Conservation (phyloP, 2,888 invertebrate genomes). For the Hofmannophila pseudospretella region DNA sequence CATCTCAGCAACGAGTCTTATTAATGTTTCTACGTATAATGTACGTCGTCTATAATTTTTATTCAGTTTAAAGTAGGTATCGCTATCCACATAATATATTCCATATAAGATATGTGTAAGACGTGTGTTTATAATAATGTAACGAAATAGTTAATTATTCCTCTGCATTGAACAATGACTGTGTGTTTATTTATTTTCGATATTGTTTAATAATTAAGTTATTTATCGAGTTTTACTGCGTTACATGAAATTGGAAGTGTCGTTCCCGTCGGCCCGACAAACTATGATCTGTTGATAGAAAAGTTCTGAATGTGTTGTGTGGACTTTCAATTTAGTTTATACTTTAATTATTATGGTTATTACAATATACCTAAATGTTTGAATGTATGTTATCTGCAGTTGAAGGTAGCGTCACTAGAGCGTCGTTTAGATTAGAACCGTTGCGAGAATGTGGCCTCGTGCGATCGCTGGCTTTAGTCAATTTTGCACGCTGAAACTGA, state of each 20-base stretch:
- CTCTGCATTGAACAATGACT: slow-evolving; percentile 71
- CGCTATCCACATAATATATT: slow-evolving; percentile 67
- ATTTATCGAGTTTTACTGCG: slow-evolving; percentile 65
- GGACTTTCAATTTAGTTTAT: slow-evolving; percentile 48
- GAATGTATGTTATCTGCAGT: slow-evolving; percentile 22
- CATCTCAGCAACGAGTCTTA: slow-evolving; percentile 62
- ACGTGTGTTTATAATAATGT: slow-evolving; percentile 62
- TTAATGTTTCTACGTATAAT: slow-evolving; percentile 39
- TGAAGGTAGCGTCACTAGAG: slow-evolving; percentile 36
- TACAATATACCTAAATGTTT: slow-evolving; percentile 8
- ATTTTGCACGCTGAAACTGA: slow-evolving; percentile 67
- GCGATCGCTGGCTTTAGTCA: slow-evolving; percentile 64
- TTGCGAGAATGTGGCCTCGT: slow-evolving; percentile 49
- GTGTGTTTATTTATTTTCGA: slow-evolving; percentile 73
- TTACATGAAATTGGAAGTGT: slow-evolving; percentile 46
- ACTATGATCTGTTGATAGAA: slow-evolving; percentile 58
- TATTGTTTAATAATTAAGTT: slow-evolving; percentile 64
- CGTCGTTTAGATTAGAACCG: slow-evolving; percentile 43
- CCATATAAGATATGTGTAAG: slow-evolving; percentile 68
- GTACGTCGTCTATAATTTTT: slow-evolving; percentile 42
- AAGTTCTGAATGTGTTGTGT: slow-evolving; percentile 48
- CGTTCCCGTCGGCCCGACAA: slow-evolving; percentile 38
- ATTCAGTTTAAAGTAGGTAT: slow-evolving; percentile 53
- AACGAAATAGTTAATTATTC: slow-evolving; percentile 61
- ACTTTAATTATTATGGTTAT: slow-evolving; percentile 37